A percentile compares a stretch with the other conserved stretches of the same genome.
These are phyloP conservation scores for Lepilemur ruficaudatus DNA, from an alignment of 2,797 vertebrate species.

Conservation along the genomic window DNA sequence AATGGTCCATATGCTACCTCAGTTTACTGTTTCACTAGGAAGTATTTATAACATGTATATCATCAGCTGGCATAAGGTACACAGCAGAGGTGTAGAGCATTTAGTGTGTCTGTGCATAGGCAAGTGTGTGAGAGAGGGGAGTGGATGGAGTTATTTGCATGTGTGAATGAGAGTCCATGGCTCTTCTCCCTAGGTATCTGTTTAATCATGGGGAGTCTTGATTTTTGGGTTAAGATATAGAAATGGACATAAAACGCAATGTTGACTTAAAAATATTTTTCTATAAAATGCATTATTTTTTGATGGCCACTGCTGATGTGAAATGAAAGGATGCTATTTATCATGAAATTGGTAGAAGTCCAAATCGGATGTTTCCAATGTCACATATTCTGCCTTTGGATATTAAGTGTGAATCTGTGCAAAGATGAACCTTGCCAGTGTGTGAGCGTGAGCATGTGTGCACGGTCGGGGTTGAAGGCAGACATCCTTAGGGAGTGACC, in stretches of 20 bases:
- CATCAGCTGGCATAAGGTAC: not conserved
- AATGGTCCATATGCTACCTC: conserved; percentile 20
- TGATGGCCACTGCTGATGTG: not conserved
- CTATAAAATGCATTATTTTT: not conserved
- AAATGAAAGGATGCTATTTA: not conserved
- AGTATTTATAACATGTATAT: not conserved
- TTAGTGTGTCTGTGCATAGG: not conserved
- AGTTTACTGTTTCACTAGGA: conserved; percentile 50
- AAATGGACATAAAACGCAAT: conserved; percentile 18
- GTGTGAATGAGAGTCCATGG: not conserved
- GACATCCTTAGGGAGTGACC: not conserved
- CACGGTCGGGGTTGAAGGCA: not conserved
- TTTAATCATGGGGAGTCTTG: not conserved
- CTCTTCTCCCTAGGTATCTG: not conserved
- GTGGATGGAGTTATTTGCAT: not conserved
- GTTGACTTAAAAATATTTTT: conserved; percentile 31
- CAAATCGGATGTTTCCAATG: not conserved
- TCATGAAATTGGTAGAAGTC: not conserved
- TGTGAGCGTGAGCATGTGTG: not conserved
- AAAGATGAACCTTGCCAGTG: not conserved
- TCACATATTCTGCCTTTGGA: conserved; percentile 19
- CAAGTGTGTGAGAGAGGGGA: not conserved
- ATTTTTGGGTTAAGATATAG: not conserved
- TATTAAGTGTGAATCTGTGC: not conserved
- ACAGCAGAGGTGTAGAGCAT: not conserved